phyloP scores from a whole-genome alignment of 2,113 vertebrate species.

The Cryptomyrus ogoouensis region DNA sequence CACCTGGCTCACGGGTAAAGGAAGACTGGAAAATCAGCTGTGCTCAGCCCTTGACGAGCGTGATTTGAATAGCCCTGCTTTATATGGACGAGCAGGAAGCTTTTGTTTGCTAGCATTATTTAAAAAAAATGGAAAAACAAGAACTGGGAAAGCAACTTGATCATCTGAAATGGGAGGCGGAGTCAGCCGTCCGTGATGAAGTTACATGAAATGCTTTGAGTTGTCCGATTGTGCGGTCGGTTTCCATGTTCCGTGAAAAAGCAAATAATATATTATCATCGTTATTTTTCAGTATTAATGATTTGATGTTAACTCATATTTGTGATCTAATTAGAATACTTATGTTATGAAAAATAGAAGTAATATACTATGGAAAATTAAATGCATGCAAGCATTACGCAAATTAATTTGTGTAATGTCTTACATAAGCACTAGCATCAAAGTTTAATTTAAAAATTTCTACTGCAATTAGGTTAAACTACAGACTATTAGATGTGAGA shows the following conservation, averaged over 20 bases:
- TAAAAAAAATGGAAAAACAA: neutral
- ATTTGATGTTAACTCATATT: neutral
- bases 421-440: constrained; percentile 12
- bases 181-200: neutral
- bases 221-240: neutral
- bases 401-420: constrained; percentile 16
- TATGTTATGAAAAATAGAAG: constrained; percentile 12
- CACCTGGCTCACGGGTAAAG: too few relatives aligned
- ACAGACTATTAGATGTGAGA: neutral
- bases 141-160: neutral
- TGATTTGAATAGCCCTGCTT: constrained; percentile 14
- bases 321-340: constrained; percentile 9
- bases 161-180: neutral
- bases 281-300: neutral
- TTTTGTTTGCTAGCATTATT: neutral
- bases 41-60: too few relatives aligned
- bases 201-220: neutral
- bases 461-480: neutral
- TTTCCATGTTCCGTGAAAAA: neutral
- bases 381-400: constrained; percentile 13
- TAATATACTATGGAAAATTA: constrained; percentile 14
- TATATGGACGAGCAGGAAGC: constrained; percentile 26
- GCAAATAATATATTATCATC: neutral
- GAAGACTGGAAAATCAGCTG: too few relatives aligned
- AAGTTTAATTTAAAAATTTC: constrained; percentile 18